Base-by-base conservation (phyloP, 2,888 invertebrate genomes). In the Epistrophella euchroma region DNA sequence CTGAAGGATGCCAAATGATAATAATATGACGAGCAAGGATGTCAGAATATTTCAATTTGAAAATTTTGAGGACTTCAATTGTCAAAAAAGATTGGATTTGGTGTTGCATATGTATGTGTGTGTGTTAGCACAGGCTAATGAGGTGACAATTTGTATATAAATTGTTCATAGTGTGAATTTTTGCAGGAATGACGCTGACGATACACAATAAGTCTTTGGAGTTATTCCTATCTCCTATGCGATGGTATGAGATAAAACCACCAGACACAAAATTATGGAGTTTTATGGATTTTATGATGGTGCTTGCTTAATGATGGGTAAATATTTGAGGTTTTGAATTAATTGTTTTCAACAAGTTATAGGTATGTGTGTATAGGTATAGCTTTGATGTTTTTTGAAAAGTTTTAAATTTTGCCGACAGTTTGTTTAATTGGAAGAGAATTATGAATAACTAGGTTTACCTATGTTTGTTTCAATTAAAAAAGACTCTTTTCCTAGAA, bases 1-100 rank as follows among this genome's bases (percentile, higher is more conserved):
- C 88, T 88, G 87, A 88, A 88, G 89, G 82, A 88, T 89, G 88
- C 78, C 82, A 87, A 84, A 88, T 72, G 72, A 76, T 56, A 78
- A 87, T 68, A 73, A 77, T 37, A 40, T 56, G 37, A 47, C 35
- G 28, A 73, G 35, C n/a, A n/a, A 58, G 50, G 68, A 74, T 80
- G 52, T 37, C 60, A 78, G 70, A 80, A 79, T 75, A 68, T 84
- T 84, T 84, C 75, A 84, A 84, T 84, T 71, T 80, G 71, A 68
- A 80, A 66, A 79, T 66, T 62, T 79, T 56, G 58, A 84, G 72
- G 75, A 72, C 70, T 22, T 19, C 52, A 56, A 43, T 66, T 52
- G 52, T 35, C n/a, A 37, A 60, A 77, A 73, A 83, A 58, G 52
- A 72, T 80, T 75, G 64, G 22, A 52, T 68, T 68, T 37, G 32